Percentiles rank a stretch among this genome's conserved stretches.
phyloP scores from a whole-genome alignment of 2,888 invertebrate genomes.

The Patella ulyssiponensis region DNA sequence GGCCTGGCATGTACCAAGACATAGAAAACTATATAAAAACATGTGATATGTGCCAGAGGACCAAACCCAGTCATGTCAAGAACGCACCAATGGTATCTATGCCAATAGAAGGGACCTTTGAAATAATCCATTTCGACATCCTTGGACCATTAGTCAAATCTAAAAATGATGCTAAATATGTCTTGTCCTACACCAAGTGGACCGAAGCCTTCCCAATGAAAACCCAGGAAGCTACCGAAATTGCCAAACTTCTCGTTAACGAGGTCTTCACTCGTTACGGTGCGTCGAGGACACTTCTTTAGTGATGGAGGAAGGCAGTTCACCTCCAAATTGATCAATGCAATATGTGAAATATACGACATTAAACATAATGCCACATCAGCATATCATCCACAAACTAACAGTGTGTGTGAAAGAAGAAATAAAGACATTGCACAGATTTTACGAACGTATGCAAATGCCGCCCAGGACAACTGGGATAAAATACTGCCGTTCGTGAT shows the following conservation, averaged over 20 bases:
- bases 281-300: slow-evolving; percentile 22
- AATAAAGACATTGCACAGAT: slow-evolving; percentile 15
- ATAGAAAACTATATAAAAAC: too few relatives aligned
- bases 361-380: slow-evolving; percentile 10
- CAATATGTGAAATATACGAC: slow-evolving; percentile 16
- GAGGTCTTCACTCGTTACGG: slow-evolving; percentile 32
- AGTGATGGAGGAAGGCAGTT: slow-evolving; percentile 38
- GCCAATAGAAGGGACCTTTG: slow-evolving; percentile 23
- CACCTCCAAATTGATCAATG: slow-evolving; percentile 26
- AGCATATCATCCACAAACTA: slow-evolving; percentile 18
- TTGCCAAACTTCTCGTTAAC: slow-evolving; percentile 14
- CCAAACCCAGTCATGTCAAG: too few relatives aligned
- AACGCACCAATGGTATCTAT: slow-evolving; percentile 34
- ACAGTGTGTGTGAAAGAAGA: slow-evolving; percentile 20
- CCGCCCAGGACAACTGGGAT: background rate
- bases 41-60: slow-evolving; percentile 34
- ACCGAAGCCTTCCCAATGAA: slow-evolving; percentile 24
- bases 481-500: too few relatives aligned
- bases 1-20: too few relatives aligned
- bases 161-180: slow-evolving; percentile 3
- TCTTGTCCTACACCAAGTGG: slow-evolving; percentile 12
- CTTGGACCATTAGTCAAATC: slow-evolving; percentile 22
- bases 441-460: slow-evolving; percentile 12
- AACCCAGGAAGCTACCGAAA: slow-evolving; percentile 17
- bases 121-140: slow-evolving; percentile 29